A percentile compares a stretch with the other conserved stretches of the same genome.
These are phyloP conservation scores for Popillia japonica DNA, from an alignment of 1,140 invertebrate species.

Conservation along the genomic window DNA sequence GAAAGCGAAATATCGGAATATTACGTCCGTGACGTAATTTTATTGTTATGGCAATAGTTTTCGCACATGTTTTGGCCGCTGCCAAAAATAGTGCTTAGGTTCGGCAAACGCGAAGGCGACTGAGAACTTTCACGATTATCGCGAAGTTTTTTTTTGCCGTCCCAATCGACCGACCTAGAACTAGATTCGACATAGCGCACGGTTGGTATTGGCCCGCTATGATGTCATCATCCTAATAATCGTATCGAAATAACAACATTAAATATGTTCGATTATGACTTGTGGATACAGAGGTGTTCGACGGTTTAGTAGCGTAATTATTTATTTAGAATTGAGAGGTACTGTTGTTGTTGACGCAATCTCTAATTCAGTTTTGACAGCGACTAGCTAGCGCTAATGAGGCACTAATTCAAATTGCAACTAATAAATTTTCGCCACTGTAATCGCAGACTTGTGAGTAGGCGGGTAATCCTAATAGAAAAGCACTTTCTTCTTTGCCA, in stretches of 20 bases:
- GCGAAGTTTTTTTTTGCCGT: background rate
- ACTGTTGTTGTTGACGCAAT: too few relatives aligned
- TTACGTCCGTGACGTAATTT: background rate
- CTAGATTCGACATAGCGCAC: conserved; percentile 9
- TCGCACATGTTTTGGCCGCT: background rate
- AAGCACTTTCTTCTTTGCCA: too few relatives aligned
- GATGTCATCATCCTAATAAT: conserved; percentile 1
- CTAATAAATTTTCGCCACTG: too few relatives aligned
- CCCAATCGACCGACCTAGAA: conserved; percentile 3
- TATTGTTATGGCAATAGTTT: conserved; percentile 5
- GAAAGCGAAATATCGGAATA: background rate
- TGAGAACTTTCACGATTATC: background rate
- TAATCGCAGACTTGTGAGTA: too few relatives aligned
- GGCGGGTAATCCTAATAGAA: too few relatives aligned
- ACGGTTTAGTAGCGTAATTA: background rate
- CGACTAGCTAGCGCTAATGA: too few relatives aligned
- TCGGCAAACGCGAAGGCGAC: background rate
- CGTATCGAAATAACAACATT: conserved; percentile 1
- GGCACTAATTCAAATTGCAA: too few relatives aligned
- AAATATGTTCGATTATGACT: background rate
- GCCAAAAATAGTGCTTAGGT: background rate
- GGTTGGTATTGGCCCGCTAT: background rate
- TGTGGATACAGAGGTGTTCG: background rate
- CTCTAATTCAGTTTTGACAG: too few relatives aligned
- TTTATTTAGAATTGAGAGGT: too few relatives aligned